phyloP scores from a whole-genome alignment of 2,888 invertebrate genomes.

The Brachynemurus nebulosus region DNA sequence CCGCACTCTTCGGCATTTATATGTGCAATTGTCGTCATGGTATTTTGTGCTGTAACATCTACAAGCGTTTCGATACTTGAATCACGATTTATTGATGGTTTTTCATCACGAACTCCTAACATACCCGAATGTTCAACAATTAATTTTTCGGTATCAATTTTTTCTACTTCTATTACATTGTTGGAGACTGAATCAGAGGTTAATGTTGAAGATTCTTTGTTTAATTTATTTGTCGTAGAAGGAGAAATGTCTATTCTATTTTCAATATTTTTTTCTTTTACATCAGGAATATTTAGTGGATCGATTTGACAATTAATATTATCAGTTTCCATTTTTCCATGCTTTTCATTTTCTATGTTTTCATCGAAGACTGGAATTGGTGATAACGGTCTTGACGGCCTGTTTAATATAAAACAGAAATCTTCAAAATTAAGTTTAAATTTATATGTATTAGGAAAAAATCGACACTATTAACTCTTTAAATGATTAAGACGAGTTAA shows the following conservation, averaged over 20 bases:
- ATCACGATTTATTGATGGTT: conserved; percentile 50
- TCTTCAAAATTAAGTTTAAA: neutral
- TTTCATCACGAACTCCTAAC: conserved; percentile 18
- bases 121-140: conserved; percentile 8
- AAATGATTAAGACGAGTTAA: too few relatives aligned
- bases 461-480: too few relatives aligned
- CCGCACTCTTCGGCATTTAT: conserved; percentile 64
- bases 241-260: neutral
- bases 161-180: conserved; percentile 6
- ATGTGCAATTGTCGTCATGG: conserved; percentile 46
- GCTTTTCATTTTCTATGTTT: conserved; percentile 17
- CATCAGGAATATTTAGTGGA: too few relatives aligned
- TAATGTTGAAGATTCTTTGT: neutral
- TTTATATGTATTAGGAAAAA: too few relatives aligned
- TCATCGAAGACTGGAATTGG: conserved; percentile 53
- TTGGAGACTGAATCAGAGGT: neutral
- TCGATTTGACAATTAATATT: neutral
- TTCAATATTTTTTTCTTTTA: neutral
- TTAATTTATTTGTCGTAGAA: neutral
- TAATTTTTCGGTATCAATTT: conserved; percentile 8
- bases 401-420: conserved; percentile 20
- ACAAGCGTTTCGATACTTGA: conserved; percentile 49
- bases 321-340: too few relatives aligned
- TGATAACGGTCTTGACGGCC: conserved; percentile 56
- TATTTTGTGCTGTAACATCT: conserved; percentile 41